Percentiles rank a stretch among this genome's conserved stretches.
phyloP scores from a whole-genome alignment of 2,113 vertebrate species.

The Xerus inauris region DNA sequence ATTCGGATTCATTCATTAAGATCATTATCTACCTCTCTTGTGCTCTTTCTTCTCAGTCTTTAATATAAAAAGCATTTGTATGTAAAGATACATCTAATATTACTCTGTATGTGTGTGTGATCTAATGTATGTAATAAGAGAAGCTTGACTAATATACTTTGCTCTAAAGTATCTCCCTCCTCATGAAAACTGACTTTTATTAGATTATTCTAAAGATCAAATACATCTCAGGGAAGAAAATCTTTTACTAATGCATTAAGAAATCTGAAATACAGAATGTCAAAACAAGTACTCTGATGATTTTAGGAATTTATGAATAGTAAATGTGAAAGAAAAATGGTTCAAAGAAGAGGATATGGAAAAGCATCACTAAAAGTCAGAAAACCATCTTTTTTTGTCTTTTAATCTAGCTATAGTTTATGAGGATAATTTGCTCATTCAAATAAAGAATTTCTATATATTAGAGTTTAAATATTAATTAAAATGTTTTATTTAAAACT shows the following conservation, averaged over 20 bases:
- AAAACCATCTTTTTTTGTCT: background rate
- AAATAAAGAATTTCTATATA: background rate
- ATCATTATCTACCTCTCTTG: background rate
- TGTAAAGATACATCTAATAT: background rate
- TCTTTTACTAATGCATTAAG: conserved; percentile 14
- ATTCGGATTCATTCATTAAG: background rate
- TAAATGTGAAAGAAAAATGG: background rate
- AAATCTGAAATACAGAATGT: conserved; percentile 34
- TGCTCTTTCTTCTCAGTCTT: background rate
- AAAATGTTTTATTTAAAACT: conserved; percentile 49
- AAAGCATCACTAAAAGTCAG: background rate
- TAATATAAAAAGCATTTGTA: background rate
- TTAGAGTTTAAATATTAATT: conserved; percentile 46
- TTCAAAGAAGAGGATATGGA: background rate
- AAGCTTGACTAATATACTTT: background rate
- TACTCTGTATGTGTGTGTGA: background rate
- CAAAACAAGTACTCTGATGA: background rate
- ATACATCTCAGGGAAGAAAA: background rate
- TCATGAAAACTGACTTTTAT: background rate
- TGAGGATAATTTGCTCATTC: conserved; percentile 53
- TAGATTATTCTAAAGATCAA: background rate
- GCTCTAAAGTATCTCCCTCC: background rate
- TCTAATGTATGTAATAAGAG: background rate
- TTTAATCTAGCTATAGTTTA: background rate
- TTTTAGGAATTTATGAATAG: conserved; percentile 20